Evolutionary conservation across 2,797 vertebrate genomes (phyloP).

Genomic region (Petrocephalus schoutedeni): DNA sequence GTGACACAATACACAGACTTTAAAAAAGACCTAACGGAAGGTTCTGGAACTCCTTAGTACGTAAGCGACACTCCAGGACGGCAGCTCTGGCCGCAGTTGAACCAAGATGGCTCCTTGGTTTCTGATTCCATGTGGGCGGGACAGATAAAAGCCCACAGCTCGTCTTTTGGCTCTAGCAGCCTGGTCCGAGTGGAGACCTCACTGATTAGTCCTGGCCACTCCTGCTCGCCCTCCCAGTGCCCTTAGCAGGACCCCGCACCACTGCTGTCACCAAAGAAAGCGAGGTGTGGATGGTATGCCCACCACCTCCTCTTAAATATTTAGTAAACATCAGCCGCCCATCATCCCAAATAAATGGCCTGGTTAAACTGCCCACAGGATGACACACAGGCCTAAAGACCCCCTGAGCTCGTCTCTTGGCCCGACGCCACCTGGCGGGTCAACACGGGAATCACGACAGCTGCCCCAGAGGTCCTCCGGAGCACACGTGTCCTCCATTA

Average conservation of each 20-base stretch:
- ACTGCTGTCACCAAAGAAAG: slow-evolving; percentile 20
- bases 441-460: not conserved
- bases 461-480: not conserved
- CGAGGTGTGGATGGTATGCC: slow-evolving; percentile 17
- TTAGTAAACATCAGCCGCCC: not conserved
- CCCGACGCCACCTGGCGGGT: not conserved
- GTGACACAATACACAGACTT: not conserved
- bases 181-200: slow-evolving; percentile 17
- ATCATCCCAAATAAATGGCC: slow-evolving; percentile 22
- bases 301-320: not conserved
- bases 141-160: not conserved
- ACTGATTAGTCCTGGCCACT: not conserved
- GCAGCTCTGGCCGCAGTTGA: not conserved
- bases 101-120: not conserved
- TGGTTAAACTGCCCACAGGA: slow-evolving; percentile 21
- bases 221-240: not conserved
- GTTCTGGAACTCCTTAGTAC: not conserved
- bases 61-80: not conserved
- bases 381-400: slow-evolving; percentile 6
- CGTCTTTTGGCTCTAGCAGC: not conserved
- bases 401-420: not conserved
- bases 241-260: not conserved
- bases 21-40: not conserved
- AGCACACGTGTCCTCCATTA: slow-evolving; percentile 22
- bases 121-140: not conserved